Evolutionary conservation across 2,113 vertebrate species (phyloP).

Genomic region (Phaetusa simplex): DNA sequence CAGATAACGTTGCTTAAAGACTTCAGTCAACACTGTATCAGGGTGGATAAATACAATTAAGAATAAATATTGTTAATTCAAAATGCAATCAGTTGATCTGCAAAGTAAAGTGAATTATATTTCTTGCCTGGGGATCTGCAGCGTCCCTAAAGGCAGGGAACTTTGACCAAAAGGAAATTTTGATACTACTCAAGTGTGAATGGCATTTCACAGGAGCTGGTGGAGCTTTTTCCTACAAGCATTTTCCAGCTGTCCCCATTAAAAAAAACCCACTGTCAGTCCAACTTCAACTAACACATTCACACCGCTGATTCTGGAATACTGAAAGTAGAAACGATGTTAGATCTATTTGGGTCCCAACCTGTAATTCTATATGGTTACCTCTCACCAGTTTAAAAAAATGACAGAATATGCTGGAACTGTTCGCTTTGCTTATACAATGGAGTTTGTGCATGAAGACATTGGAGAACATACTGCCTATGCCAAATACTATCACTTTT

Average conservation of each 20-base stretch:
- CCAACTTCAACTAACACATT: background rate
- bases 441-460: background rate
- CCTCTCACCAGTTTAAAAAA: background rate
- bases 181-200: background rate
- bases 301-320: background rate
- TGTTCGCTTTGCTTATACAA: background rate
- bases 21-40: conserved; percentile 3
- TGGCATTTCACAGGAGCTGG: background rate
- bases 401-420: background rate
- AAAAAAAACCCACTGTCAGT: background rate
- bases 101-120: background rate
- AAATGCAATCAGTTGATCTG: conserved; percentile 13
- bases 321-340: background rate
- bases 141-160: background rate
- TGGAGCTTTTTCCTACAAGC: background rate
- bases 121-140: background rate
- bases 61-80: conserved; percentile 32
- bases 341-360: background rate
- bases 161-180: background rate
- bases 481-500: background rate
- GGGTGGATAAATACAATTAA: conserved; percentile 4
- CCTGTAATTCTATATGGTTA: background rate
- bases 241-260: background rate
- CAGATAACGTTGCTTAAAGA: conserved; percentile 60
- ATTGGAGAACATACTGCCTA: background rate